These are phyloP conservation scores for Drosophila tsacasi DNA, from an alignment of 1,140 invertebrate genomes.

Conservation along the genomic window DNA sequence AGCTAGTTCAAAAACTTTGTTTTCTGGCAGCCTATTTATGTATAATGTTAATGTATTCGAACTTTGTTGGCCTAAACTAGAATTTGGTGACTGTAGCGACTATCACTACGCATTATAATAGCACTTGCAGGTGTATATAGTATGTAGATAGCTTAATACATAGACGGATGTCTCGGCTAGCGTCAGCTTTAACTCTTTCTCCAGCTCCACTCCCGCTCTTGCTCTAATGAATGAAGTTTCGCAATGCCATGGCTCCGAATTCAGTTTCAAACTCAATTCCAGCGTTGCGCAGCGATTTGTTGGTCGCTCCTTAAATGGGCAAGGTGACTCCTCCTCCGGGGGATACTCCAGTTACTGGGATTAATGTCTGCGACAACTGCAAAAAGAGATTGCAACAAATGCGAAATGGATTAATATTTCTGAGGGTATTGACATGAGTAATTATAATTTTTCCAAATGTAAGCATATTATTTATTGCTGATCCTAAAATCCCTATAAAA, in stretches of 20 bases:
- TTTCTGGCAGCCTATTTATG: conserved; percentile 67
- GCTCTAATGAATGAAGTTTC: conserved; percentile 3
- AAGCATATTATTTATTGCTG: too few species aligned
- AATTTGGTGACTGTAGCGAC: conserved; percentile 44
- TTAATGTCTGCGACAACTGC: not conserved
- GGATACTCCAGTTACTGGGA: conserved; percentile 5
- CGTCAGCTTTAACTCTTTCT: not conserved
- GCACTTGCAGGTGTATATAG: conserved; percentile 27
- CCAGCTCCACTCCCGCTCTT: not conserved
- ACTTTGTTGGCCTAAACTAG: conserved; percentile 42
- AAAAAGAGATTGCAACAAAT: not conserved
- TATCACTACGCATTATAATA: conserved; percentile 46
- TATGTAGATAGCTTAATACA: conserved; percentile 55
- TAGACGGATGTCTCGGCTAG: conserved; percentile 25
- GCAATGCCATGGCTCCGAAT: conserved; percentile 21
- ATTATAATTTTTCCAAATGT: too few species aligned
- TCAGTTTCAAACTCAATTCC: conserved; percentile 61
- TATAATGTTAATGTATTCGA: conserved; percentile 6
- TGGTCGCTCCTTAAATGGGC: conserved; percentile 31
- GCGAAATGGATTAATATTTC: not conserved
- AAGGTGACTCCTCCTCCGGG: conserved; percentile 15
- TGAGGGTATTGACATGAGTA: not conserved
- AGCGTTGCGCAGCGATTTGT: conserved; percentile 6
- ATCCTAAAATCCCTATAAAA: too few species aligned
- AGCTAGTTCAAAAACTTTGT: conserved; percentile 65